Base-by-base conservation (phyloP, 1,140 invertebrate genomes). In the Lepidotrigona ventralis region DNA sequence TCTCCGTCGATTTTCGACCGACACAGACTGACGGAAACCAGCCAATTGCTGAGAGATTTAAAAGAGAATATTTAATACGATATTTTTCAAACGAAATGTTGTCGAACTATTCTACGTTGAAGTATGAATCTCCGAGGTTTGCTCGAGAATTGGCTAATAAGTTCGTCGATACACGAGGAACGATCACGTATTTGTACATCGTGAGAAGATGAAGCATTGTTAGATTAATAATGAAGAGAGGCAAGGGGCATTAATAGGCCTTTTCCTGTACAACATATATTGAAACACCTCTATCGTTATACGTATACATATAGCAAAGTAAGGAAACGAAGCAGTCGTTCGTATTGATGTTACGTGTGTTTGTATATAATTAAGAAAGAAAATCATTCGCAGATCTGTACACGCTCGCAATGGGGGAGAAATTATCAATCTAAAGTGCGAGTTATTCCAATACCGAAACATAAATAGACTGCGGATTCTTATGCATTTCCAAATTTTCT, bases 11-110 rank as follows among this genome's bases (percentile, higher is more conserved):
- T 68, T 39, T 75, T 51, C 15, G 1, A 54, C 12, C 29, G 17
- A 39, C n/a, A 19, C 46, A 53, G 19, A 73, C 51, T 53, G 46
- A 74, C 29, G 26, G 33, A 33, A 39, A 39, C 19, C 21, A 21
- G 2, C 4, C 29, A 51, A 76, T 76, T 64, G 33, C 19, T 29
- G 12, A 1, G 60, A 54, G n/a, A 53, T 11, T 68, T 66, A 33
- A 29, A 29, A 70, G 19, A 69, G 74, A 70, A 53, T 53, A 77
- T 82, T 77, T 60, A 53, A 83, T 78, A 78, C 66, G 46, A 83
- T 83, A 83, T 78, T 83, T 83, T 83, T 83, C 74, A 78, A 68
- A 54, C 21, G 51, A 66, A 53, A 29, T 53, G 51, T 64, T 81
- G 75, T 23, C 60, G 0, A 17, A n/a, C 77, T 81, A 33, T 69